Percentiles rank a stretch among this genome's conserved stretches.
Conservation (phyloP, 2,113 vertebrate species). For the Limanda limanda region DNA sequence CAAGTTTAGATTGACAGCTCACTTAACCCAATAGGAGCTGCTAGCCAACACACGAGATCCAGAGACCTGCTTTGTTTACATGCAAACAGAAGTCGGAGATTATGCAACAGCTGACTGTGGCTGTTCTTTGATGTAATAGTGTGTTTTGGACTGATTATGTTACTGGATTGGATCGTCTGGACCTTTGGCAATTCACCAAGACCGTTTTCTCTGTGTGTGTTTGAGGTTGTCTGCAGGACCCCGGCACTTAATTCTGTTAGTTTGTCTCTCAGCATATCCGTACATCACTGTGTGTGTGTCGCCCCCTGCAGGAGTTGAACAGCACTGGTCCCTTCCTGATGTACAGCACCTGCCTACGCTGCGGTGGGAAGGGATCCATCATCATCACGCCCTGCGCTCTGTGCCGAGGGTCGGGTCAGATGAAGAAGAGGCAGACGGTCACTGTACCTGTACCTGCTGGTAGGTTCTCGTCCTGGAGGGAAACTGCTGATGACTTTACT, state of each 20-base stretch:
- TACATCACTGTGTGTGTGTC: neutral
- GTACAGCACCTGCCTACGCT: constrained; percentile 91
- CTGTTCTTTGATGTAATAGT: too few species aligned
- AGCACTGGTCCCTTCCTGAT: constrained; percentile 93
- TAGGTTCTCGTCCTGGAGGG: constrained; percentile 62
- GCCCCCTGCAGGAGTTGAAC: constrained; percentile 86
- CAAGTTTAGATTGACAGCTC: too few species aligned
- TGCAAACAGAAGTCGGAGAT: too few species aligned
- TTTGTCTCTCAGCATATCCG: neutral
- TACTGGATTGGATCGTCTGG: too few species aligned
- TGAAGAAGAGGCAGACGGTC: constrained; percentile 89
- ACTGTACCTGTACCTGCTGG: constrained; percentile 93
- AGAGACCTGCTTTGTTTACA: too few species aligned
- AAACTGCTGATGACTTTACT: neutral
- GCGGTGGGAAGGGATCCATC: constrained; percentile 87
- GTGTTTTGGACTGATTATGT: too few species aligned
- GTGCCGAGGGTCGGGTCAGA: constrained; percentile 90
- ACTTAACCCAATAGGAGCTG: too few species aligned
- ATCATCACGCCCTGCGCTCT: constrained; percentile 84
- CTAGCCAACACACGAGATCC: too few species aligned
- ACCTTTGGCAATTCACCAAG: too few species aligned
- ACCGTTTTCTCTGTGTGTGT: too few species aligned
- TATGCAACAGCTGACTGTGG: too few species aligned
- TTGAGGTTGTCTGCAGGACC: neutral
- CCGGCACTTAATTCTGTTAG: neutral